Evolutionary conservation across 1,140 invertebrate genomes (phyloP), one percentile per base, ranked within the genome.

Genomic region (Oncopeltus fasciatus): DNA sequence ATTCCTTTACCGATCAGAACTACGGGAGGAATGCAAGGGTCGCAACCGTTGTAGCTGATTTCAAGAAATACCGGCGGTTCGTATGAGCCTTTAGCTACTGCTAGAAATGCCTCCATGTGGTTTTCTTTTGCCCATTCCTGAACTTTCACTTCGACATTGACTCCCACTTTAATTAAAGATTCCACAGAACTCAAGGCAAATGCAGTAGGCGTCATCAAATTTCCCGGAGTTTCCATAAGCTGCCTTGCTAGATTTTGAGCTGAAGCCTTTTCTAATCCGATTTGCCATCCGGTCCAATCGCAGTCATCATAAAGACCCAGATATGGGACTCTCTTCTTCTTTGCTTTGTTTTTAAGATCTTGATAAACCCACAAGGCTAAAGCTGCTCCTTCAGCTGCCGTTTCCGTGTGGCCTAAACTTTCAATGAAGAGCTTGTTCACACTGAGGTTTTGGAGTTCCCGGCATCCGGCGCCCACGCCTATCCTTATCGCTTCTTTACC

Each of bases 371-470:
- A 87, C 3, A 82, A 69, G 43, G 76, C 75, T 31, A 92, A 73
- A 27, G 74, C 67, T 43, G 80, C 79, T 3, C 86, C 87, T 73
- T 91, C 88, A 2, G 87, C 87, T 3, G 85, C 80, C 27, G 84
- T 82, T 72, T 87, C 83, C 2, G 85, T 78, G 72, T 87, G 79
- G 0, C 79, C 81, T 68, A 87, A 82, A 47, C 78, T 76, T 70
- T 90, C 88, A 1, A 91, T 72, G 9, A 74, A 72, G 49, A 90
- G 83, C 33, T 81, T 73, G 64, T 78, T 79, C 0, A 87, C 78
- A n/a, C 82, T 81, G 12, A 75, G 71, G 3, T 75, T 71, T 62
- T 79, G 72, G 58, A 87, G 67, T n/a, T 76, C 74, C 64, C 73
- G 75, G 51, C 80, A 81, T 33, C 81, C 80, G 68, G 84, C 81